Percentiles rank a stretch among this genome's conserved stretches.
phyloP scores from a whole-genome alignment of 2,797 vertebrate species.

The Toxotes lorentzi region DNA sequence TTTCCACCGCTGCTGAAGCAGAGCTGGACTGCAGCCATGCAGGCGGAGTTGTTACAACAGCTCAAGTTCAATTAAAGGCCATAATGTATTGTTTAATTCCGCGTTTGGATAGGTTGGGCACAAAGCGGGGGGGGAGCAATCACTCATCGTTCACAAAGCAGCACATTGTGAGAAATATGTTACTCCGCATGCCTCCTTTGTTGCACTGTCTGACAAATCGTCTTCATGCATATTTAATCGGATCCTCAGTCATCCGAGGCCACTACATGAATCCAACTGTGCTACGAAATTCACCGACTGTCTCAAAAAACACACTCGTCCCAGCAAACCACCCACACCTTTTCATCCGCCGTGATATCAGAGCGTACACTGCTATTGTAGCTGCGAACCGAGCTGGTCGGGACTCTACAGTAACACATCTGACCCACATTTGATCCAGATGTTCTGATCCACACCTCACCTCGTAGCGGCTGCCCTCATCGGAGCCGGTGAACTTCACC shows the following conservation, averaged over 20 bases:
- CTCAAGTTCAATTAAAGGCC: slow-evolving; percentile 30
- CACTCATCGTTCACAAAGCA: slow-evolving; percentile 4
- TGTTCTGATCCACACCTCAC: slow-evolving; percentile 65
- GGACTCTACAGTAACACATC: background rate
- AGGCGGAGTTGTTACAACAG: background rate
- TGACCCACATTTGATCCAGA: slow-evolving; percentile 70
- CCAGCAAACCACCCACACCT: background rate
- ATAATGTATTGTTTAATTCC: background rate
- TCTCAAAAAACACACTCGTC: background rate
- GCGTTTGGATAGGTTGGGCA: background rate
- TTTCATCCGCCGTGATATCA: background rate
- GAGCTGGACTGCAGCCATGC: slow-evolving; percentile 9
- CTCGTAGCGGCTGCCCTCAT: slow-evolving; percentile 38
- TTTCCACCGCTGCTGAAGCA: background rate
- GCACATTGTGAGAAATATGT: slow-evolving; percentile 41
- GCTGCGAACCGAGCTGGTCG: background rate
- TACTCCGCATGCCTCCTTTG: slow-evolving; percentile 68
- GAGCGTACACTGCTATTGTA: background rate
- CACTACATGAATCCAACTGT: slow-evolving; percentile 48
- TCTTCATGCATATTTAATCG: slow-evolving; percentile 69
- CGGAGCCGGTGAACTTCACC: slow-evolving; percentile 40
- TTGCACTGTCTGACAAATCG: slow-evolving; percentile 75
- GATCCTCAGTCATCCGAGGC: slow-evolving; percentile 60
- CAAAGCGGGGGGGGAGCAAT: background rate
- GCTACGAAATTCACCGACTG: slow-evolving; percentile 36